phyloP scores from a whole-genome alignment of 2,888 invertebrate species.

The Griposia aprilina region DNA sequence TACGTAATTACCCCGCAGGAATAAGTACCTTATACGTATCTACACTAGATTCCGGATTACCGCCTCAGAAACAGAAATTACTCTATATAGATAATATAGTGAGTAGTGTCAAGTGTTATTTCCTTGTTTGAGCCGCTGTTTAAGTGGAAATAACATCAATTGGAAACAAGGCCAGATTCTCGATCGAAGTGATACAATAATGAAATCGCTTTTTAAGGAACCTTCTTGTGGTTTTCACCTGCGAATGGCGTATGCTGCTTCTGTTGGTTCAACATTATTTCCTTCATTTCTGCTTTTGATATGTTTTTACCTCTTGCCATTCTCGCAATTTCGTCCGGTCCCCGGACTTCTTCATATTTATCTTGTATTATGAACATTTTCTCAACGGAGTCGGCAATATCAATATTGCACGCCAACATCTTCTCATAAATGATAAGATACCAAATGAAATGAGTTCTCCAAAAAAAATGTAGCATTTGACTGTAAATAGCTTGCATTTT shows the following conservation, averaged over 20 bases:
- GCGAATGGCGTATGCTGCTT: rapidly evolving
- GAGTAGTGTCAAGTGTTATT: too few relatives aligned
- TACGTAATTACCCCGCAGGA: too few relatives aligned
- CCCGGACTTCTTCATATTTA: rapidly evolving
- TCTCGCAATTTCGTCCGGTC: rapidly evolving
- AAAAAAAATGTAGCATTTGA: conserved; percentile 43
- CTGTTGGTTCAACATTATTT: background rate
- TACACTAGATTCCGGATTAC: background rate
- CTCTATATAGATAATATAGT: too few relatives aligned
- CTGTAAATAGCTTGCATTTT: conserved; percentile 70
- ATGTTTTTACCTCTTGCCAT: rapidly evolving
- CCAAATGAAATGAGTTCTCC: conserved; percentile 67
- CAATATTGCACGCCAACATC: conserved; percentile 67
- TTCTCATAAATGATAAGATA: conserved; percentile 74
- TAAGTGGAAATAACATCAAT: background rate
- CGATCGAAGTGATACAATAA: background rate
- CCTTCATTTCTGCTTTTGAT: background rate
- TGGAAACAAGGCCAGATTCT: background rate
- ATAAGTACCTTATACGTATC: background rate
- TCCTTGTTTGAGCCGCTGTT: too few relatives aligned
- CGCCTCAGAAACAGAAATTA: background rate
- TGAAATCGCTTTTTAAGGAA: background rate
- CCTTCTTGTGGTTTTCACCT: rapidly evolving
- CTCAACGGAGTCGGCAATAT: conserved; percentile 65
- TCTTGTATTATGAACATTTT: conserved; percentile 63